A percentile compares a stretch with the other conserved stretches of the same genome.
phyloP scores from a whole-genome alignment of 1,140 invertebrate genomes.

The Ephestia elutella region DNA sequence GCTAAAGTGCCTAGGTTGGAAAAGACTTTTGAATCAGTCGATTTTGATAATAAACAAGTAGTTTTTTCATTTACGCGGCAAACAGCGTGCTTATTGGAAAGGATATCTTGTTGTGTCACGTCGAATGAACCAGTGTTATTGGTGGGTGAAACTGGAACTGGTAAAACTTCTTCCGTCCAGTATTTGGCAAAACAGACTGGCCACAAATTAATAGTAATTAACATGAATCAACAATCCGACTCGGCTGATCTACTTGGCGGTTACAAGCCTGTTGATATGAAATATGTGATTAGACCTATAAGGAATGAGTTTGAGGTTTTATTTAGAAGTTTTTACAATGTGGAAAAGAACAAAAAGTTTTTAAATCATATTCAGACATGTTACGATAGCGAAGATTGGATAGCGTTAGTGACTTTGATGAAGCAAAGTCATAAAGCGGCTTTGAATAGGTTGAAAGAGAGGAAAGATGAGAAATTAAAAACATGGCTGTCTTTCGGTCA shows the following conservation, averaged over 20 bases:
- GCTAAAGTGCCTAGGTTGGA: constrained; percentile 56
- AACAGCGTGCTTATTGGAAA: constrained; percentile 88
- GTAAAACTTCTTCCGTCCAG: constrained; percentile 98
- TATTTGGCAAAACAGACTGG: constrained; percentile 90
- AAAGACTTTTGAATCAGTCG: constrained; percentile 52
- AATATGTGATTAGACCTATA: constrained; percentile 87
- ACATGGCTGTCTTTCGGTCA: constrained; percentile 75
- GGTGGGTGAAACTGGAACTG: constrained; percentile 98
- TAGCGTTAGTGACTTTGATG: constrained; percentile 84
- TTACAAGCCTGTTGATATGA: constrained; percentile 96
- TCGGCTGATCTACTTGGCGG: constrained; percentile 96
- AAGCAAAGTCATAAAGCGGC: constrained; percentile 82
- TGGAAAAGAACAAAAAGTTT: constrained; percentile 89
- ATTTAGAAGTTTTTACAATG: constrained; percentile 86
- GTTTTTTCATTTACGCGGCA: constrained; percentile 89
- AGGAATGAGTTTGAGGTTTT: constrained; percentile 88
- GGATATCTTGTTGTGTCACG: constrained; percentile 86
- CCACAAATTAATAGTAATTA: constrained; percentile 94
- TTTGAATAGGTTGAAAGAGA: constrained; percentile 74
- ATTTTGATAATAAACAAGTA: constrained; percentile 64
- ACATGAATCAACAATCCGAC: constrained; percentile 99
- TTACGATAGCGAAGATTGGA: constrained; percentile 83
- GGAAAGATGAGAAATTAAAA: constrained; percentile 50
- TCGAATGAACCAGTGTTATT: constrained; percentile 93
- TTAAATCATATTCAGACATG: constrained; percentile 85